phyloP scores from a whole-genome alignment of 2,797 vertebrate genomes.

The Rhinatrema bivittatum region DNA sequence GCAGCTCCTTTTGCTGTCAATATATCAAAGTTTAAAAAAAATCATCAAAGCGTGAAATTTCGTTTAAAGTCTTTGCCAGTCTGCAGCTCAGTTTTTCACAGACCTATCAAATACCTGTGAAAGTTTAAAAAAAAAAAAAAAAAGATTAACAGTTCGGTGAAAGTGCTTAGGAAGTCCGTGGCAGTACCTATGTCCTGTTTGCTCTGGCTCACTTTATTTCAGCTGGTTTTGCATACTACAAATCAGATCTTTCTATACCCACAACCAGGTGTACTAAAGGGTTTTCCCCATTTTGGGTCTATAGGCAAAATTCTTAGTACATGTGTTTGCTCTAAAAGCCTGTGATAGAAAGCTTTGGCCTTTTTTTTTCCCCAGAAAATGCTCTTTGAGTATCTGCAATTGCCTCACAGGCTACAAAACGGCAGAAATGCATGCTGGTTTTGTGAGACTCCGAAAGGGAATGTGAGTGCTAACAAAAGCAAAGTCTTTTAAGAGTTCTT shows the following conservation, averaged over 20 bases:
- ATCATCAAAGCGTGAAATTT: slow-evolving; percentile 94
- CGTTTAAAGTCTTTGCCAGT: slow-evolving; percentile 73
- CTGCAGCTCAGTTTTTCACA: slow-evolving; percentile 68
- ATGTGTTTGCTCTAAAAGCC: no score
- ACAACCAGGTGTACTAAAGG: no score
- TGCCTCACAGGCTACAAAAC: slow-evolving; percentile 35
- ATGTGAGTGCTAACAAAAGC: slow-evolving; percentile 53
- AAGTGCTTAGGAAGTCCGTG: slow-evolving; percentile 60
- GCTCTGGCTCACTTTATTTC: no score
- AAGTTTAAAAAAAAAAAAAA: slow-evolving; percentile 44
- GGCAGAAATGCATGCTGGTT: slow-evolving; percentile 45
- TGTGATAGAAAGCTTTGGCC: no score
- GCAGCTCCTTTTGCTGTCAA: slow-evolving; percentile 88
- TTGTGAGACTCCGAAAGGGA: slow-evolving; percentile 58
- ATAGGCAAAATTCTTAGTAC: no score
- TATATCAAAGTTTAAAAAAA: slow-evolving; percentile 90
- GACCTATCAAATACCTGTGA: slow-evolving; percentile 58
- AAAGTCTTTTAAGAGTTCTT: slow-evolving; percentile 57
- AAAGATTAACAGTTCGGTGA: slow-evolving; percentile 62
- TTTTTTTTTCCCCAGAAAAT: no score
- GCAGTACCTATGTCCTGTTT: no score
- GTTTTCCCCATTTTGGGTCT: no score
- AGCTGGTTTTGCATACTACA: no score
- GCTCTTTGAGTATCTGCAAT: no score
- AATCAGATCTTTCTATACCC: no score